Conservation (phyloP, 2,888 invertebrate genomes). For the Strigamia transsilvanica region DNA sequence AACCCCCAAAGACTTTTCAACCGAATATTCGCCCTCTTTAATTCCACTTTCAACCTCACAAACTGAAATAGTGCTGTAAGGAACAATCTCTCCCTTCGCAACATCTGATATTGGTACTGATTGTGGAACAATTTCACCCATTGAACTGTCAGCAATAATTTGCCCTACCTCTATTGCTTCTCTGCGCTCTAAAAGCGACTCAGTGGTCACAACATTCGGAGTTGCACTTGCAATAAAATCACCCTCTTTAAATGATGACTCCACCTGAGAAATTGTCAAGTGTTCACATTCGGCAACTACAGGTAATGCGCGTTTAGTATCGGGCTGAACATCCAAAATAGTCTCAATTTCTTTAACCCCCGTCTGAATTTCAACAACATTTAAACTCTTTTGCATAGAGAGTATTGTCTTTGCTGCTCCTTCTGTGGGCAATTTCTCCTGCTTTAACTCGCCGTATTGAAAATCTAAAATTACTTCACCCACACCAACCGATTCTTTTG, state of each 20-base stretch:
- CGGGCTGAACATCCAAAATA: neutral
- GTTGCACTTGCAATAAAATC: conserved; percentile 36
- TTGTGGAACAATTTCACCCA: conserved; percentile 5
- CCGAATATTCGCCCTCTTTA: conserved; percentile 50
- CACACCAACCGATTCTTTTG: conserved; percentile 41
- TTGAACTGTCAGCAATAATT: conserved; percentile 32
- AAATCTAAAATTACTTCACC: neutral
- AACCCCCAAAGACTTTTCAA: conserved; percentile 5
- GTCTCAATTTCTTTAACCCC: neutral
- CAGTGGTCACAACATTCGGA: neutral
- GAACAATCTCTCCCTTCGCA: conserved; percentile 51
- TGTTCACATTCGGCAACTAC: conserved; percentile 35
- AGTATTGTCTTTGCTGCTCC: neutral
- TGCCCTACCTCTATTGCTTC: conserved; percentile 53
- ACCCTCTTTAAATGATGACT: conserved; percentile 52
- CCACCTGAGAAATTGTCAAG: conserved; percentile 53
- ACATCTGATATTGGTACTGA: neutral
- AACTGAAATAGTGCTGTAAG: conserved; percentile 44
- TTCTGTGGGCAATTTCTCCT: neutral
- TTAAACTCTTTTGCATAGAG: neutral
- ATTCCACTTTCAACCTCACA: conserved; percentile 37
- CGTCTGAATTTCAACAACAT: conserved; percentile 32
- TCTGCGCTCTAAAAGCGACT: conserved; percentile 10
- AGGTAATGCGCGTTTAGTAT: conserved; percentile 64
- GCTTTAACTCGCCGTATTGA: neutral